Base-by-base conservation (phyloP, 2,888 invertebrate genomes). In the Andrena haemorrhoa region DNA sequence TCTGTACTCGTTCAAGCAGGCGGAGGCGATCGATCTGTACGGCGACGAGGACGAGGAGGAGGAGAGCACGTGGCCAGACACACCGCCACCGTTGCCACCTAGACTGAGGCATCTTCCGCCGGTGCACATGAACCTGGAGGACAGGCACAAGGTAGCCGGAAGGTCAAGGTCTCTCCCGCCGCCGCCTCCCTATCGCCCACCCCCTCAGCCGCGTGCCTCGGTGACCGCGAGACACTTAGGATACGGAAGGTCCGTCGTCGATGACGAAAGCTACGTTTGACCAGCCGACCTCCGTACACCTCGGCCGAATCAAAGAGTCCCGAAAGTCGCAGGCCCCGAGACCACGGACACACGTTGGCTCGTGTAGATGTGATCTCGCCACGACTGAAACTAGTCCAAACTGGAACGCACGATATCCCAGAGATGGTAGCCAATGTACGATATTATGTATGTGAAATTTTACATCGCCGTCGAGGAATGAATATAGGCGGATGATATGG, bases 41-140 rank as follows among this genome's bases (percentile, higher is more conserved):
- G 94, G 94, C 10, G 91, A 94, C 12, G 91, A 94, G 4, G 94
- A 95, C 75, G 94, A 94, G 81, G 93, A 93, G 16, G 91, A 91
- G 70, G 93, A 90, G 71, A 89, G 87, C 79, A 92, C 90, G 12
- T 93, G 91, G 92, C 92, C 92, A 2, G 95, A 95, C 86, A 94
- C 95, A 91, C 96, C 95, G 3, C 96, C 95, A 12, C 96, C 95
- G 1, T 94, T 95, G 47, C 96, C 96, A 0, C 96, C 96, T 5
- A 94, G 96, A 88, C 92, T 96, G 60, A 95, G 95, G 92, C 96
- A 96, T 89, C 94, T 96, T 86, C 96, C 96, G 75, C 96, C 96
- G 0, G 96, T 96, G 33, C 96, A 96, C 89, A 95, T 96, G 87
- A 95, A 95, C 87, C 95, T 95, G 76, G 95, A 96, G 31, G 95